Percentiles rank a stretch among this genome's conserved stretches.
These are phyloP conservation scores for Mesitornis unicolor DNA, from an alignment of 2,113 vertebrate species.

Conservation along the genomic window DNA sequence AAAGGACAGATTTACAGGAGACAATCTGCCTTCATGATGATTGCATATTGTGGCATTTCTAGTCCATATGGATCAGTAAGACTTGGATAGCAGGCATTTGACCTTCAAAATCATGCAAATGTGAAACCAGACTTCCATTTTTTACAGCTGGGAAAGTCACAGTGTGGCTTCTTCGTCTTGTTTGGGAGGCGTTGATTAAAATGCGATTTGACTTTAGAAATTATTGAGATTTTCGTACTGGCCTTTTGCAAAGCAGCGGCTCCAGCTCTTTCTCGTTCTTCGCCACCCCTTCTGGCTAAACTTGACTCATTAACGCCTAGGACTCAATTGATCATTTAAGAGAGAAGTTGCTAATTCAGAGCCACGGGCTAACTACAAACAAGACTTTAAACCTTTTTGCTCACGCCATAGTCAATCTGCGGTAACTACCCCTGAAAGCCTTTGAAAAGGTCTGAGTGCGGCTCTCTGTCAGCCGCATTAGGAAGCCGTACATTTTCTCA, in stretches of 20 bases:
- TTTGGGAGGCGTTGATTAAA: constrained; percentile 77
- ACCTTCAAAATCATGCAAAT: constrained; percentile 86
- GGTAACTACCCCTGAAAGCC: constrained; percentile 72
- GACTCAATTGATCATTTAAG: constrained; percentile 75
- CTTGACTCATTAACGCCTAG: constrained; percentile 74
- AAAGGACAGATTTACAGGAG: constrained; percentile 84
- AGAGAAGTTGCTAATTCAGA: constrained; percentile 73
- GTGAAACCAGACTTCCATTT: constrained; percentile 76
- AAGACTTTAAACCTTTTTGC: constrained; percentile 75
- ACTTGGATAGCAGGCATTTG: constrained; percentile 83
- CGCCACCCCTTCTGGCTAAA: constrained; percentile 68
- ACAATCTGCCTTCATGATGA: constrained; percentile 84
- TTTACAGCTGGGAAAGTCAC: constrained; percentile 77
- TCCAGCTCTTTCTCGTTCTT: constrained; percentile 17
- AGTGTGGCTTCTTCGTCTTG: constrained; percentile 66
- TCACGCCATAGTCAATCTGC: constrained; percentile 71
- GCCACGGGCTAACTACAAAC: constrained; percentile 70
- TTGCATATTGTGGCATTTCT: constrained; percentile 88
- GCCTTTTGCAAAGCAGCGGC: not conserved
- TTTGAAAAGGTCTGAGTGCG: constrained; percentile 78
- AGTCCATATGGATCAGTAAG: constrained; percentile 85
- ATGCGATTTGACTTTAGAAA: constrained; percentile 70
- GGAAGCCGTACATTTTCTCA: constrained; percentile 69
- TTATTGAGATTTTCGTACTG: constrained; percentile 48
- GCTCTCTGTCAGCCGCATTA: constrained; percentile 73